Evolutionary conservation across 2,888 invertebrate species (phyloP), one percentile per base, ranked within the genome.

Genomic region (Philereme transversata): DNA sequence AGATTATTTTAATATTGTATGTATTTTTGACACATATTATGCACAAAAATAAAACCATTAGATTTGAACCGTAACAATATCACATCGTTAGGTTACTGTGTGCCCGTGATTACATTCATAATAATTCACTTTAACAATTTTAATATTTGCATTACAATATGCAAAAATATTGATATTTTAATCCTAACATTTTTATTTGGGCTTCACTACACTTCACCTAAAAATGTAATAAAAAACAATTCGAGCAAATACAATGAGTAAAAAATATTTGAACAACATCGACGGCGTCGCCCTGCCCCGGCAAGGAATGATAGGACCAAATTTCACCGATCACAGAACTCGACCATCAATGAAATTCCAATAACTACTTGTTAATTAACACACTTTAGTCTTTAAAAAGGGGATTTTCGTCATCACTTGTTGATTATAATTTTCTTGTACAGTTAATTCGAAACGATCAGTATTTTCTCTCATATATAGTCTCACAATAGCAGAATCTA

Each of bases 261-360:
- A 76, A 79, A 81, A 77, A 77, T 81, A 74, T 73, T 77, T 65
- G 79, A 76, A 8, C 73, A 78, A 78, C 67, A 70, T 65, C 68
- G 71, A 76, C 81, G 70, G 77, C 64, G 46, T 81, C 66, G 60
- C 69, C 70, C 76, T 78, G 90, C 90, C 93, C 90, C 90, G 92
- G 93, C 91, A 93, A 93, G 94, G 94, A 94, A 94, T 94, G 94
- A 93, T 93, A 93, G 86, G 92, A 92, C 93, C 93, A 93, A 93
- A 90, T 87, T 93, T 91, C 93, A 93, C 93, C 93, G 86, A 82
- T 93, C 93, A 92, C 93, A 87, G 84, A 79, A 62, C 65, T 78
- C 68, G 60, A 71, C 84, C 73, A 76, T 71, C 79, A 66, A 75
- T 74, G 72, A 64, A 68, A 70, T 72, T 70, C 73, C 71, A 71